Conservation (phyloP, 2,113 vertebrate species). For the Sula dactylatra region DNA sequence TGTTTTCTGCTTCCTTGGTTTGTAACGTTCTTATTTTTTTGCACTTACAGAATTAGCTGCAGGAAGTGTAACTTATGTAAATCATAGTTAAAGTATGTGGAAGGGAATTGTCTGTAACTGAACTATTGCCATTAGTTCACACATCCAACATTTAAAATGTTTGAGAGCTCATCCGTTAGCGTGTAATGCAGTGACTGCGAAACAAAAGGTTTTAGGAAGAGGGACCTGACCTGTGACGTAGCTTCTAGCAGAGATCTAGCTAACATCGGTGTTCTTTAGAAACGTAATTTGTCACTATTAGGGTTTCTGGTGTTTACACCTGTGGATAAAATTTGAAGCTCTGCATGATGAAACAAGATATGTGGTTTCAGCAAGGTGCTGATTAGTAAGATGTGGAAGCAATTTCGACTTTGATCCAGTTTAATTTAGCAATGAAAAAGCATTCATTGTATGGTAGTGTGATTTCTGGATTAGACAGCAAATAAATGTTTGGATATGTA, state of each 20-base stretch:
- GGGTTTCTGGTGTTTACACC: neutral
- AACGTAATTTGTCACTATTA: neutral
- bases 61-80: neutral
- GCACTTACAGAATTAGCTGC: neutral
- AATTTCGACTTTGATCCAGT: neutral
- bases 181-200: neutral
- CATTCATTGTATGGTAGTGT: neutral
- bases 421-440: neutral
- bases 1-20: constrained; percentile 64
- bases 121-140: neutral
- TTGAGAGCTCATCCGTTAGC: neutral
- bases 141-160: neutral
- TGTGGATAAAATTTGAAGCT: neutral
- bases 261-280: neutral
- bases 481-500: neutral
- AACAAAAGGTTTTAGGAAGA: neutral
- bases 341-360: neutral
- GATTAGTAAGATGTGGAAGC: neutral
- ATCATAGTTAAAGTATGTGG: neutral
- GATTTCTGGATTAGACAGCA: neutral
- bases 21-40: neutral
- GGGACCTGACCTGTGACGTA: neutral
- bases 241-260: neutral
- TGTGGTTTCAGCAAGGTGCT: neutral
- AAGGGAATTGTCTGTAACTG: neutral